These are phyloP conservation scores for Himalopsyche tibetana DNA, from an alignment of 2,888 invertebrate species.

Conservation along the genomic window DNA sequence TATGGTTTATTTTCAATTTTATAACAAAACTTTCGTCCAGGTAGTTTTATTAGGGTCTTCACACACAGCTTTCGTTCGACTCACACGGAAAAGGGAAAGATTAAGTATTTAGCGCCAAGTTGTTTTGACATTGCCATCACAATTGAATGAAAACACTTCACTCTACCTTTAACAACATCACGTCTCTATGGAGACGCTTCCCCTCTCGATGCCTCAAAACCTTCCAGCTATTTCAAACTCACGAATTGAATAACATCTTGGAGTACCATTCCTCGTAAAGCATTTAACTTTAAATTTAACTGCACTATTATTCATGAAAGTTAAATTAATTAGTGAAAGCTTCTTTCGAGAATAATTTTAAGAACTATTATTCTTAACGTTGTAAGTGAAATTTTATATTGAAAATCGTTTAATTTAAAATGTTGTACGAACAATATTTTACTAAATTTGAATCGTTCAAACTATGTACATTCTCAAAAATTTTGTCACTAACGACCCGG, in stretches of 20 bases:
- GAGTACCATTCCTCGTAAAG: neutral
- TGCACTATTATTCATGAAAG: neutral
- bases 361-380: too few relatives aligned
- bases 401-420: too few relatives aligned
- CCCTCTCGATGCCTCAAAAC: neutral
- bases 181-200: neutral
- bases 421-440: too few relatives aligned
- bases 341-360: too few relatives aligned
- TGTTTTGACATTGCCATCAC: conserved; percentile 28
- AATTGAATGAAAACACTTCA: conserved; percentile 28
- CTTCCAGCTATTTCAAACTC: neutral
- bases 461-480: too few relatives aligned
- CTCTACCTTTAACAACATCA: conserved; percentile 26
- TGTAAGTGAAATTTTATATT: too few relatives aligned
- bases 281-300: neutral
- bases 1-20: too few relatives aligned
- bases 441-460: too few relatives aligned
- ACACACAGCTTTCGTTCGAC: neutral
- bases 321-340: too few relatives aligned
- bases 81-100: neutral
- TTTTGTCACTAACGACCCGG: too few relatives aligned
- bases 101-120: conserved; percentile 8
- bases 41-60: too few relatives aligned
- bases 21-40: too few relatives aligned
- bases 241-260: conserved; percentile 25